A percentile compares a stretch with the other conserved stretches of the same genome.
phyloP scores from a whole-genome alignment of 2,888 invertebrate species.

The Dinocampus coccinellae region DNA sequence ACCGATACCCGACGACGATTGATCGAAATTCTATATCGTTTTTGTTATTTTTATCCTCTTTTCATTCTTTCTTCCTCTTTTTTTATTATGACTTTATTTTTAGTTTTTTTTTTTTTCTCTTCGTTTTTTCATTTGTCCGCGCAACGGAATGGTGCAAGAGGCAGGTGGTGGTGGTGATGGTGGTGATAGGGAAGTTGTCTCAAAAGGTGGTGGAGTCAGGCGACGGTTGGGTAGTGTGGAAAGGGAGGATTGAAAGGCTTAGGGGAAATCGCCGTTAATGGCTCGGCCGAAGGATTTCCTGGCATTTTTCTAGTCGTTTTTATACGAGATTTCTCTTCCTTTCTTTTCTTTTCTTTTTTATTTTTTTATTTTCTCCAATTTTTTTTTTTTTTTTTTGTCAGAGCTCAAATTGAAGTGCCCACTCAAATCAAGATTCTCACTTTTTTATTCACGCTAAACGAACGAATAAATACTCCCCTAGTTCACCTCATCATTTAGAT shows the following conservation, averaged over 20 bases:
- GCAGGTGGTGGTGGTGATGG: slow-evolving; percentile 41
- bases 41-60: neutral
- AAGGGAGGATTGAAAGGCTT: slow-evolving; percentile 53
- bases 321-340: neutral
- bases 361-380: neutral
- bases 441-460: slow-evolving; percentile 32
- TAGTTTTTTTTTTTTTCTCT: slow-evolving; percentile 3
- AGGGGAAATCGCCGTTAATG: slow-evolving; percentile 61
- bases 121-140: slow-evolving; percentile 5
- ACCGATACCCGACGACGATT: slow-evolving; percentile 40
- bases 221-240: slow-evolving; percentile 35
- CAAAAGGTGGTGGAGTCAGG: slow-evolving; percentile 41
- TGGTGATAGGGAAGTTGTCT: slow-evolving; percentile 23
- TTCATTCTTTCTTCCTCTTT: slow-evolving; percentile 30
- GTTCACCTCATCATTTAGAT: slow-evolving; percentile 10
- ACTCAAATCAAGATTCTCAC: slow-evolving; percentile 62
- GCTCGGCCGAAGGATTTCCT: slow-evolving; percentile 58
- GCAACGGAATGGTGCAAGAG: neutral
- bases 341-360: slow-evolving; percentile 50
- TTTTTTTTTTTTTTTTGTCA: slow-evolving; percentile 41
- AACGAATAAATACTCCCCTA: slow-evolving; percentile 26
- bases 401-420: slow-evolving; percentile 52
- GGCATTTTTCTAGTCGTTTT: slow-evolving; percentile 45
- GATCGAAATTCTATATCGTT: slow-evolving; percentile 37
- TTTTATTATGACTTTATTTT: slow-evolving; percentile 4